Conservation (phyloP, 64 coral and sea anemone genomes). For the Porites australiensis region DNA sequence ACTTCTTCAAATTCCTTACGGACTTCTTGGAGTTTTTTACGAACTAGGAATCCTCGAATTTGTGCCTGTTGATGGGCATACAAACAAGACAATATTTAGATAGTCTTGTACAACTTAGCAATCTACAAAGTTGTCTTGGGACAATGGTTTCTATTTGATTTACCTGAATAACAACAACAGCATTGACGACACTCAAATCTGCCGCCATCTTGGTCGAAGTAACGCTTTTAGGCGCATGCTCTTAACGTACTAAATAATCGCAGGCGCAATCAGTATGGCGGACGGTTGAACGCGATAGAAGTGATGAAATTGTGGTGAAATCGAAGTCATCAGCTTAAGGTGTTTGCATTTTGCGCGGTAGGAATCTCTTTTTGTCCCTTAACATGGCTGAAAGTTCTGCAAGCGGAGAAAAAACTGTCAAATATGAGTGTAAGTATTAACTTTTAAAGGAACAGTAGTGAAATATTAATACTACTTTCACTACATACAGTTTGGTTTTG, state of each 20-base stretch:
- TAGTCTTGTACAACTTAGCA: too few relatives aligned
- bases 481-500: too few relatives aligned
- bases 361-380: background rate
- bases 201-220: constrained; percentile 60
- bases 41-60: constrained; percentile 51
- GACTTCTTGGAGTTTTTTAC: constrained; percentile 55
- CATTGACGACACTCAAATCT: constrained; percentile 57
- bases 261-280: background rate
- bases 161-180: constrained; percentile 57
- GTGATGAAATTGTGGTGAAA: background rate
- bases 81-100: background rate
- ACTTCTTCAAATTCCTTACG: constrained; percentile 84
- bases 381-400: background rate
- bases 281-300: background rate
- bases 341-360: background rate
- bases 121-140: background rate
- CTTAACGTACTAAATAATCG: background rate
- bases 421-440: constrained; percentile 92
- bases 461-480: too few relatives aligned
- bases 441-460: too few relatives aligned
- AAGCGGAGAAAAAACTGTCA: constrained; percentile 17
- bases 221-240: background rate
- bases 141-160: background rate
- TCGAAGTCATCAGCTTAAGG: background rate
- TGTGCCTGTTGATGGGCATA: constrained; percentile 22